A percentile compares a stretch with the other conserved stretches of the same genome.
These are phyloP conservation scores for Drosophila cardini DNA, from an alignment of 1,140 invertebrate genomes.

Conservation along the genomic window DNA sequence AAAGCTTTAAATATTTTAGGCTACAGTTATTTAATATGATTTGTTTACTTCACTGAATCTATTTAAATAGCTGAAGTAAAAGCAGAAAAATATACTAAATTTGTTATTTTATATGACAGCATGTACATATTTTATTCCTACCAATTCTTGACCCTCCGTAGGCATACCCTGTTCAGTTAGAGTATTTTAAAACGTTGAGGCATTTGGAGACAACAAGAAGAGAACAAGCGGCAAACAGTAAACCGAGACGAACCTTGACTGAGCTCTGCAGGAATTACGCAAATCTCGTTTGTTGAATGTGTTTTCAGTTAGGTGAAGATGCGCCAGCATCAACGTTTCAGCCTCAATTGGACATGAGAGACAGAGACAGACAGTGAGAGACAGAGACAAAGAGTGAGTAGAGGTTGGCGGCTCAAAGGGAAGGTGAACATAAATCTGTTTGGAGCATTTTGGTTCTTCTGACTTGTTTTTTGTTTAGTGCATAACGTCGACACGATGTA, in stretches of 20 bases:
- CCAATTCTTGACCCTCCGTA: neutral
- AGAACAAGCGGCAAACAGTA: constrained; percentile 57
- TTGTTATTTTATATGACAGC: too few relatives aligned
- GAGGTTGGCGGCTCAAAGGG: neutral
- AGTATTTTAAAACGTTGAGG: constrained; percentile 26
- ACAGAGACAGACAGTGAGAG: neutral
- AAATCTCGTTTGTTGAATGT: constrained; percentile 84
- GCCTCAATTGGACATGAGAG: constrained; percentile 53
- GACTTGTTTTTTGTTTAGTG: constrained; percentile 59
- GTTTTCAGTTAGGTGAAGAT: constrained; percentile 82
- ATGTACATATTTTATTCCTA: neutral
- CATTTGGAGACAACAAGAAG: constrained; percentile 41
- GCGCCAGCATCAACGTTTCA: constrained; percentile 57
- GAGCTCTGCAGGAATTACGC: constrained; percentile 80
- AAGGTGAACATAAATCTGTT: constrained; percentile 71
- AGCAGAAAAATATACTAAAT: too few relatives aligned
- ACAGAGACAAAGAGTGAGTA: neutral
- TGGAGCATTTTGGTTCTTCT: constrained; percentile 70
- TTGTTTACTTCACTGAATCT: too few relatives aligned
- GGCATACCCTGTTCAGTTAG: neutral
- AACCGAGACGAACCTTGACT: constrained; percentile 68
- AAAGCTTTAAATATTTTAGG: too few relatives aligned
- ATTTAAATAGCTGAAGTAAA: too few relatives aligned
- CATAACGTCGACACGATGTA: constrained; percentile 78
- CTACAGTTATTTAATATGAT: too few relatives aligned